Evolutionary conservation across 2,113 vertebrate genomes (phyloP), one percentile per base, ranked within the genome.

Genomic region (Azemiops feae): DNA sequence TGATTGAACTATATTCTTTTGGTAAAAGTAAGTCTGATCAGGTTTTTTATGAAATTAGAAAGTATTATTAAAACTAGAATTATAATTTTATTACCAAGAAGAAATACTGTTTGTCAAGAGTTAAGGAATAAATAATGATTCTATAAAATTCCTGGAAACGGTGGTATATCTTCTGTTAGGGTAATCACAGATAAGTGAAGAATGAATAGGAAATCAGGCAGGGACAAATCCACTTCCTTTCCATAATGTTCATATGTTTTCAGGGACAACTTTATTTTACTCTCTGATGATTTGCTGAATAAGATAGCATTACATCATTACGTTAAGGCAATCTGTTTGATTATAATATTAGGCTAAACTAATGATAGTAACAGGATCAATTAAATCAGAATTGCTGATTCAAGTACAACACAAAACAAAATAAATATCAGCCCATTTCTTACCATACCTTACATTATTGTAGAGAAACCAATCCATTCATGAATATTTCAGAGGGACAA

Each of bases 401-500:
- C 64, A 74, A 34, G 14, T 74, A 74, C n/a, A 74, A 74, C n/a
- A 6, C n/a, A 34, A 74, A 34, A 34, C n/a, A 74, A 74, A 34
- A 74, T 34, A 34, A 74, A 74, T 74, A 74, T 34, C 14, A 34
- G 30, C 30, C 30, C 12, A 34, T 34, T 58, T 27, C 43, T 89
- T 12, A 89, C 20, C 25, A 55, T 81, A 81, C n/a, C n/a, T 81
- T 34, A 18, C 16, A 74, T 74, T 74, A 74, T 89, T 74, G 45
- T 58, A 5, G 34, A n/a, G 57, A 85, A 50, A n/a, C 43, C 30
- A 47, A 89, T 39, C 25, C 20, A 58, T 85, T 93, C 69, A 90
- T 89, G 53, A 89, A 89, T 93, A 93, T 58, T 93, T 93, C 53
- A 93, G 30, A 85, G 20, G 47, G 7, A 90, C 5, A 25, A 5